These are phyloP conservation scores for Hirudinaria manillensis DNA, from an alignment of 2,888 invertebrate genomes.

Conservation along the genomic window DNA sequence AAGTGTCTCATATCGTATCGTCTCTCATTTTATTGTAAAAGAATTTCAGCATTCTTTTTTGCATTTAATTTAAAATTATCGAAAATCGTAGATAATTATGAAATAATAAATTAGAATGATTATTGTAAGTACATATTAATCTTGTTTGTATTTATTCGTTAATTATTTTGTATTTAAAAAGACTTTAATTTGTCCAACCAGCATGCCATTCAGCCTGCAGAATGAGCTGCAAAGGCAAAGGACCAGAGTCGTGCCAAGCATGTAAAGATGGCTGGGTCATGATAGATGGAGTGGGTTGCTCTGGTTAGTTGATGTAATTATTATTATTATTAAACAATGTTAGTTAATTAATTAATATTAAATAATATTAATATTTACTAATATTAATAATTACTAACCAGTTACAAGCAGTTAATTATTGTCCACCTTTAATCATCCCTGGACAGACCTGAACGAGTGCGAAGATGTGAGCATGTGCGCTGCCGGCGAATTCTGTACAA, in stretches of 20 bases:
- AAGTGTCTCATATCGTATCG: neutral
- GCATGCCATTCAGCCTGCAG: slow-evolving; percentile 75
- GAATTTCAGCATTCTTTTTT: neutral
- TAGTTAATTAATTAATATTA: neutral
- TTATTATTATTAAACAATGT: neutral
- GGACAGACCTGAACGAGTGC: slow-evolving; percentile 40
- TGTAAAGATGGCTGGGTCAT: slow-evolving; percentile 68
- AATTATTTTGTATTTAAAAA: neutral
- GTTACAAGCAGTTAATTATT: too few relatives aligned
- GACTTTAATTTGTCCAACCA: slow-evolving; percentile 30
- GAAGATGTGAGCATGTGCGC: slow-evolving; percentile 34
- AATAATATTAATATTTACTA: neutral
- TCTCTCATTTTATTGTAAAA: neutral
- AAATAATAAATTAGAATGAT: too few relatives aligned
- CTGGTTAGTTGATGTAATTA: slow-evolving; percentile 54
- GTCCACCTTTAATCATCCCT: neutral
- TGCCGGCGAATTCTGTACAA: slow-evolving; percentile 37
- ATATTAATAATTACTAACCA: neutral
- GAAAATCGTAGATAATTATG: too few relatives aligned
- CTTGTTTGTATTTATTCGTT: neutral
- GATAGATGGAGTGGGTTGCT: slow-evolving; percentile 69
- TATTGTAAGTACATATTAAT: too few relatives aligned
- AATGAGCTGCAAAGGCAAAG: slow-evolving; percentile 68
- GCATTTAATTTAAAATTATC: too few relatives aligned
- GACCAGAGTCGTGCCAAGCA: slow-evolving; percentile 61